phyloP scores from a whole-genome alignment of 1,140 invertebrate genomes.

The Triops cancriformis region DNA sequence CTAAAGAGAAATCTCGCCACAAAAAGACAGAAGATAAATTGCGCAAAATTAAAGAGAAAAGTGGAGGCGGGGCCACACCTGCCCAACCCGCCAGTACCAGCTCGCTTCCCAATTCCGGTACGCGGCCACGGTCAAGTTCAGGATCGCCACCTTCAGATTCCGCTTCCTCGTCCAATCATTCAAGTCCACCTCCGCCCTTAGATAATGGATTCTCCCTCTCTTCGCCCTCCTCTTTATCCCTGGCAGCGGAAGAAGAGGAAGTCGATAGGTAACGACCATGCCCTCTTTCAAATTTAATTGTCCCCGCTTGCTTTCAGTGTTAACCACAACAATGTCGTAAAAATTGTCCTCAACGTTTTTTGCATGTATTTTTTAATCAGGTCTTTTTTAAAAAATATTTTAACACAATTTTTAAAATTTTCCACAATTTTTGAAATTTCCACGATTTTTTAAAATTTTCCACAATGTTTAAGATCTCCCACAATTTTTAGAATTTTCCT shows the following conservation, averaged over 20 bases:
- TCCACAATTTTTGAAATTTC: no score
- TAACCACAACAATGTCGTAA: no score
- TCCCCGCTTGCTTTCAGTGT: no score
- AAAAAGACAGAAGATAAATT: background rate
- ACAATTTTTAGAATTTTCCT: no score
- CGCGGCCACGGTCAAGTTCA: slow-evolving; percentile 14
- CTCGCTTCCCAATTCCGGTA: background rate
- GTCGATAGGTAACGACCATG: background rate
- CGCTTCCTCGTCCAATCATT: slow-evolving; percentile 17
- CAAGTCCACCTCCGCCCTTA: slow-evolving; percentile 16
- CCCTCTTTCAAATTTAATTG: no score
- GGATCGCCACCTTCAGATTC: slow-evolving; percentile 18
- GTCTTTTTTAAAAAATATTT: no score
- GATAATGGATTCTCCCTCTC: background rate
- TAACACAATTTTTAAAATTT: no score
- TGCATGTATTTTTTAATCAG: no score
- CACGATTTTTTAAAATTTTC: no score
- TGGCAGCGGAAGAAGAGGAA: slow-evolving; percentile 19
- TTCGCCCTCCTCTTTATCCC: slow-evolving; percentile 22
- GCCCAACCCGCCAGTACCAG: background rate
- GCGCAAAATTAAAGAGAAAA: background rate
- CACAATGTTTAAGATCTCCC: no score
- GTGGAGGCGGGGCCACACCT: background rate
- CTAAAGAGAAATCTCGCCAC: background rate
- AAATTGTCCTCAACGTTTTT: no score